phyloP scores from a whole-genome alignment of 2,797 vertebrate genomes.

The Muscicapa striata region DNA sequence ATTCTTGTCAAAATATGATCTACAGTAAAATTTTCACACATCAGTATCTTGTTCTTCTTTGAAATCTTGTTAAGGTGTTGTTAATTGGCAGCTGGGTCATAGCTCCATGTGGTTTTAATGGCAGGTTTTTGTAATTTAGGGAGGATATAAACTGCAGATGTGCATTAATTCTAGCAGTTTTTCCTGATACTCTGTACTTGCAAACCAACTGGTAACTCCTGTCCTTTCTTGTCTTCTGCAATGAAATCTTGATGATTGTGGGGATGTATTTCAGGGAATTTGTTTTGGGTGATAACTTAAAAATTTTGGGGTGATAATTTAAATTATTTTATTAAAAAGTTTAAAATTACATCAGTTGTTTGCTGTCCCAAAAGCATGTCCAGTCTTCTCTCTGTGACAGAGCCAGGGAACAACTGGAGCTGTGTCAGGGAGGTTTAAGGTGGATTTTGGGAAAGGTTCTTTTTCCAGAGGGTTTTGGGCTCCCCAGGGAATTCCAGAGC shows the following conservation, averaged over 20 bases:
- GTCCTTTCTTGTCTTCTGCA: neutral
- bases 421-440: fast-evolving
- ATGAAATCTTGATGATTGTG: neutral
- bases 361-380: neutral
- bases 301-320: neutral
- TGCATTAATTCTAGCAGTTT: neutral
- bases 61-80: neutral
- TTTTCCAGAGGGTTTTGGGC: neutral
- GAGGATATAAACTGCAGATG: neutral
- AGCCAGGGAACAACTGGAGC: fast-evolving
- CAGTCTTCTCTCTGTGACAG: neutral
- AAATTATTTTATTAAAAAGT: too few relatives aligned
- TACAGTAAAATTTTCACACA: neutral
- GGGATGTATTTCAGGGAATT: neutral
- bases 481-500: neutral
- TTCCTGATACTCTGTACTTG: neutral
- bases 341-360: neutral
- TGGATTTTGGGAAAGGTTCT: neutral
- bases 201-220: neutral
- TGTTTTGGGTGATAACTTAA: neutral
- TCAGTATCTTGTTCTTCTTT: neutral
- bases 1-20: neutral
- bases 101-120: neutral
- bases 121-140: neutral
- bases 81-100: neutral